phyloP scores from a whole-genome alignment of 35 echinoderm and acorn worm species.

The Ophiothrix spiculata region DNA sequence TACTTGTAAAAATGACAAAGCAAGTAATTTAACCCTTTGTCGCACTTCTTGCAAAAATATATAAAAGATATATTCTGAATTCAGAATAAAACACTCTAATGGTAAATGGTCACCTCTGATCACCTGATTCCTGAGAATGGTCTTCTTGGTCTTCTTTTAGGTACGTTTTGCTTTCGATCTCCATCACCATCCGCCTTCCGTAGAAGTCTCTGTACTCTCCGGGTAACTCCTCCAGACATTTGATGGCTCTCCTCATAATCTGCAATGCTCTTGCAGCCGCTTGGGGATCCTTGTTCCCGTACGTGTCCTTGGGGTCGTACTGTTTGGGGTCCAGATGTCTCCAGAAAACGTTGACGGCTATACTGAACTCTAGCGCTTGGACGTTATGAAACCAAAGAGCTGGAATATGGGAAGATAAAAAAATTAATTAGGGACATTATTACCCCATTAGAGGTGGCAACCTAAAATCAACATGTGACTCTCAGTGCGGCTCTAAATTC shows the following conservation, averaged over 20 bases:
- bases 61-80: too few relatives aligned
- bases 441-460: too few relatives aligned
- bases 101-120: too few relatives aligned
- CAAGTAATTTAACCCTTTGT: too few relatives aligned
- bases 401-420: conserved; percentile 10
- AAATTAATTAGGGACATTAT: too few relatives aligned
- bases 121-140: too few relatives aligned
- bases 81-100: too few relatives aligned
- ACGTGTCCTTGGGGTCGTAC: conserved; percentile 91
- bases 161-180: conserved; percentile 68
- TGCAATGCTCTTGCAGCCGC: conserved; percentile 86
- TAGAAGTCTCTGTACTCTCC: conserved; percentile 94
- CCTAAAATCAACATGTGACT: too few relatives aligned
- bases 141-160: background rate
- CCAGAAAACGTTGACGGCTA: conserved; percentile 98
- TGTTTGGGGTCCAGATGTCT: conserved; percentile 56
- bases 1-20: too few relatives aligned
- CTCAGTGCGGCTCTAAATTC: too few relatives aligned
- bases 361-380: conserved; percentile 72
- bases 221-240: conserved; percentile 75
- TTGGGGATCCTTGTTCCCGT: conserved; percentile 91
- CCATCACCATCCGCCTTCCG: conserved; percentile 83
- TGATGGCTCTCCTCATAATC: conserved; percentile 74
- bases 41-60: too few relatives aligned
- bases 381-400: conserved; percentile 99